Conservation (phyloP, 2,888 invertebrate species). For the Polydesmus complanatus region DNA sequence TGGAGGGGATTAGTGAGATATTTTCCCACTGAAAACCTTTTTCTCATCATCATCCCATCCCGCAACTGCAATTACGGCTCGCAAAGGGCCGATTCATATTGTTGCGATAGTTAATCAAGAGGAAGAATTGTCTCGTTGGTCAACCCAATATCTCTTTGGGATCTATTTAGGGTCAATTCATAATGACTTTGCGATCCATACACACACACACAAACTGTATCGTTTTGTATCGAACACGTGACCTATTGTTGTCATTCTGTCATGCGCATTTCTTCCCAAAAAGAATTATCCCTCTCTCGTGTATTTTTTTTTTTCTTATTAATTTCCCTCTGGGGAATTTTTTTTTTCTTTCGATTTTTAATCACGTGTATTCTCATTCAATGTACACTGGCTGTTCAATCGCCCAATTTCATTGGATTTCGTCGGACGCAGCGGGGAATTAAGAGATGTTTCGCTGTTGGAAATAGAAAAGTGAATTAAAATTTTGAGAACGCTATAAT, state of each 20-base stretch:
- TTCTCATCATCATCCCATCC: too few species aligned
- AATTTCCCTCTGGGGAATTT: not conserved
- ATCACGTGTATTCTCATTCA: not conserved
- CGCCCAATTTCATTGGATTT: not conserved
- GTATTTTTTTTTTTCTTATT: not conserved
- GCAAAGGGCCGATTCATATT: too few species aligned
- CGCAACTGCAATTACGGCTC: too few species aligned
- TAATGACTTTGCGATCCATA: not conserved
- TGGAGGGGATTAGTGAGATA: too few species aligned
- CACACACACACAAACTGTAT: not conserved
- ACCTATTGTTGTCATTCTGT: not conserved
- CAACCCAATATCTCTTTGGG: too few species aligned
- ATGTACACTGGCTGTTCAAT: not conserved
- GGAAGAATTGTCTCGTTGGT: too few species aligned
- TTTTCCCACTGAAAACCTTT: too few species aligned
- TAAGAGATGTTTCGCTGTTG: too few species aligned
- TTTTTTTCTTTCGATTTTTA: not conserved
- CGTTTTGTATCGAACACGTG: not conserved
- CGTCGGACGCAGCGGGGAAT: not conserved
- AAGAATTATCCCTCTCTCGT: too few species aligned
- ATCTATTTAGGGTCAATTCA: not conserved
- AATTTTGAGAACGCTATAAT: not conserved
- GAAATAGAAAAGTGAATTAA: not conserved
- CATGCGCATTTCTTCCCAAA: not conserved
- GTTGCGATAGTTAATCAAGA: too few species aligned